phyloP scores from a whole-genome alignment of 2,888 invertebrate genomes.

The Epirrita christyi region DNA sequence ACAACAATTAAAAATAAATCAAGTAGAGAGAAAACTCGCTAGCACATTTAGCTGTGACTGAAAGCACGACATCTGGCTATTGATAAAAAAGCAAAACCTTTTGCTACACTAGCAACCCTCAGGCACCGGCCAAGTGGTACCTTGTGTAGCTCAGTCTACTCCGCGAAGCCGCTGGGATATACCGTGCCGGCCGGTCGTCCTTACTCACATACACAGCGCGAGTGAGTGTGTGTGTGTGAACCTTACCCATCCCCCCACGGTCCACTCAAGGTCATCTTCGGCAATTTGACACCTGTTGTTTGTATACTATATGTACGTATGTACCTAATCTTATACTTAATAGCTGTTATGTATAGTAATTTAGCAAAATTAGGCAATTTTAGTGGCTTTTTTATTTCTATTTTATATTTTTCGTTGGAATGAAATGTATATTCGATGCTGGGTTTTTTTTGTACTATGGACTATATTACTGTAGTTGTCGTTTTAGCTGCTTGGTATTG shows the following conservation, averaged over 20 bases:
- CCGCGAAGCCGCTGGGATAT: conserved; percentile 56
- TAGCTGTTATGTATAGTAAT: conserved; percentile 32
- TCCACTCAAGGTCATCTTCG: conserved; percentile 70
- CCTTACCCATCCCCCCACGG: conserved; percentile 52
- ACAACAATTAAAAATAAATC: not conserved
- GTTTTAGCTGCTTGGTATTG: not conserved
- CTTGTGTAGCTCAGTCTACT: conserved; percentile 62
- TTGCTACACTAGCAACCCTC: conserved; percentile 63
- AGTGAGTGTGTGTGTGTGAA: conserved; percentile 72
- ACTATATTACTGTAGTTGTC: not conserved
- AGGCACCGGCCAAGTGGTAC: conserved; percentile 55
- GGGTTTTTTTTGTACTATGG: not conserved
- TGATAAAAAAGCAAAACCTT: conserved; percentile 45
- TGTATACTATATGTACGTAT: conserved; percentile 63
- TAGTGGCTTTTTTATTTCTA: conserved; percentile 4
- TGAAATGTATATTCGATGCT: not conserved
- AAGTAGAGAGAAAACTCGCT: not conserved
- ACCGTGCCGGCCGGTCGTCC: conserved; percentile 44
- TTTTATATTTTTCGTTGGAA: not conserved
- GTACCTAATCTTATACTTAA: conserved; percentile 52
- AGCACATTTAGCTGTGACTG: not conserved
- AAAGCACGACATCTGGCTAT: not conserved
- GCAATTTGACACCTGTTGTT: conserved; percentile 77
- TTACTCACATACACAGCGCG: conserved; percentile 57
- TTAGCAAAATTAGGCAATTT: not conserved